A percentile compares a stretch with the other conserved stretches of the same genome.
Conservation (phyloP, 2,888 invertebrate genomes). For the Pardosa pseudoannulata region DNA sequence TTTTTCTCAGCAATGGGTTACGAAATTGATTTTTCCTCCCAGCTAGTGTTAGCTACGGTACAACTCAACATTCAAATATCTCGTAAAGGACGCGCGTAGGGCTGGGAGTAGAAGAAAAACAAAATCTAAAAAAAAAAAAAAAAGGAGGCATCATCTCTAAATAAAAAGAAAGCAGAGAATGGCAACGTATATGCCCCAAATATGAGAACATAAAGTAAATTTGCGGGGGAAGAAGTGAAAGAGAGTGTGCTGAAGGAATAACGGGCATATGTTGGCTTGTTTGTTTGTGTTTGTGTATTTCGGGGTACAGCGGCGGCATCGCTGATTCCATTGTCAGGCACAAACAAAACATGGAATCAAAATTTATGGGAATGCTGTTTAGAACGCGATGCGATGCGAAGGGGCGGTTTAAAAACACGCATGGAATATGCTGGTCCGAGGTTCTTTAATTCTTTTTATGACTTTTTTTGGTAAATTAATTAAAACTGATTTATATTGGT, state of each 20-base stretch:
- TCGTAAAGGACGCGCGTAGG: constrained; percentile 1
- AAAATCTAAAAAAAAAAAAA: too few relatives aligned
- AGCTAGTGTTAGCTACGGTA: neutral
- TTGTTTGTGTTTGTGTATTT: too few relatives aligned
- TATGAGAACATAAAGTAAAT: constrained; percentile 1
- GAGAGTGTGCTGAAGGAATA: too few relatives aligned
- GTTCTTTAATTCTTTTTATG: too few relatives aligned
- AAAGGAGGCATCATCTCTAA: neutral
- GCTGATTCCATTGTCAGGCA: neutral
- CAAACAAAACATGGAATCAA: neutral
- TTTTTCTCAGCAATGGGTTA: neutral
- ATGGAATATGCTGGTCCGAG: too few relatives aligned
- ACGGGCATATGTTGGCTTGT: too few relatives aligned
- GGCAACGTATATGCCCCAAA: neutral
- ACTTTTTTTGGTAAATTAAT: too few relatives aligned
- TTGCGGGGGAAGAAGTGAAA: too few relatives aligned
- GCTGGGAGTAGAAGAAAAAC: too few relatives aligned
- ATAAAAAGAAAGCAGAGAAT: neutral
- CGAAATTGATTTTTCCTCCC: neutral
- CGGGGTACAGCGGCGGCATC: too few relatives aligned
- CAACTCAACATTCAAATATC: constrained; percentile 23
- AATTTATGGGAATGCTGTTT: constrained; percentile 19
- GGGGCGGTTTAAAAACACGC: neutral
- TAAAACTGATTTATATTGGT: too few relatives aligned
- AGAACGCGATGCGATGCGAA: neutral